A percentile compares a stretch with the other conserved stretches of the same genome.
Evolutionary conservation across 2,113 vertebrate genomes (phyloP).

Genomic region (Sceloporus tristichus): DNA sequence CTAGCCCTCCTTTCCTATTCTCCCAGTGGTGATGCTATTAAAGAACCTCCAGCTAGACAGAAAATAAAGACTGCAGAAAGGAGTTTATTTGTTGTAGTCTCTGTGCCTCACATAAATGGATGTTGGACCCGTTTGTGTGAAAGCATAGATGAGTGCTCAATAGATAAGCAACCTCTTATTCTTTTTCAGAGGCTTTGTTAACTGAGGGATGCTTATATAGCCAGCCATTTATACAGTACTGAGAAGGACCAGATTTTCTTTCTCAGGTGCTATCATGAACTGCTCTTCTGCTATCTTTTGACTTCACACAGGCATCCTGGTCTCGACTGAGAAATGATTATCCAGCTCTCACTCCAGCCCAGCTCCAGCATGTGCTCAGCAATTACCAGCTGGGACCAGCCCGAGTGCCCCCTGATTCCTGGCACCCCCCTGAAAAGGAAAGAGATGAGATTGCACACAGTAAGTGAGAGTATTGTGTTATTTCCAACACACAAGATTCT

Average conservation of each 20-base stretch:
- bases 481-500: not conserved
- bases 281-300: not conserved
- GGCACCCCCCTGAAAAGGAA: conserved; percentile 83
- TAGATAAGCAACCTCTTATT: too few species aligned
- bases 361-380: conserved; percentile 90
- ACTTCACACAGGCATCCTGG: conserved; percentile 85
- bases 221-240: too few species aligned
- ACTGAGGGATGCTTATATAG: too few species aligned
- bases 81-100: too few species aligned
- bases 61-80: too few species aligned
- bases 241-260: not conserved
- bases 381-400: conserved; percentile 91
- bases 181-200: too few species aligned
- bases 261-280: not conserved
- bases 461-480: conserved; percentile 70
- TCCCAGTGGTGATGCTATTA: too few species aligned
- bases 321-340: conserved; percentile 85
- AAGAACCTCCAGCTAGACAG: too few species aligned
- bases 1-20: too few species aligned
- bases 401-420: conserved; percentile 82
- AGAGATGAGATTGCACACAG: conserved; percentile 79
- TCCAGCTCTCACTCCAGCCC: conserved; percentile 82
- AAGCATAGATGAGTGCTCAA: too few species aligned
- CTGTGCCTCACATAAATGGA: too few species aligned
- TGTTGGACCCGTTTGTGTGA: too few species aligned